A percentile compares a stretch with the other conserved stretches of the same genome.
Evolutionary conservation across 2,113 vertebrate species (phyloP).

Genomic region (Felis catus): F.catus_Fca126_mat1.0 CM031415.1:7254001-7254500

Average conservation of each 20-base stretch:
- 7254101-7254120: neutral
- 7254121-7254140: neutral
- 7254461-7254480: neutral
- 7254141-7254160: neutral
- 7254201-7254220: neutral
- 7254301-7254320: neutral
- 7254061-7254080: neutral
- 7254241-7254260: neutral
- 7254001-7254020: neutral
- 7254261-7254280: neutral
- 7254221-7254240: neutral
- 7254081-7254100: neutral
- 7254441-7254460: neutral
- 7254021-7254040: neutral
- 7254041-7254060: neutral
- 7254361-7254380: neutral
- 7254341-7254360: neutral
- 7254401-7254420: neutral
- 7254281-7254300: neutral
- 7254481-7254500: neutral
- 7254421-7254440: neutral
- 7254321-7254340: neutral
- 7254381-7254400: neutral
- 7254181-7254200: neutral
- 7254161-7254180: neutral